Base-by-base conservation (phyloP, 2,888 invertebrate genomes). In the Invenusta paracnida region DNA sequence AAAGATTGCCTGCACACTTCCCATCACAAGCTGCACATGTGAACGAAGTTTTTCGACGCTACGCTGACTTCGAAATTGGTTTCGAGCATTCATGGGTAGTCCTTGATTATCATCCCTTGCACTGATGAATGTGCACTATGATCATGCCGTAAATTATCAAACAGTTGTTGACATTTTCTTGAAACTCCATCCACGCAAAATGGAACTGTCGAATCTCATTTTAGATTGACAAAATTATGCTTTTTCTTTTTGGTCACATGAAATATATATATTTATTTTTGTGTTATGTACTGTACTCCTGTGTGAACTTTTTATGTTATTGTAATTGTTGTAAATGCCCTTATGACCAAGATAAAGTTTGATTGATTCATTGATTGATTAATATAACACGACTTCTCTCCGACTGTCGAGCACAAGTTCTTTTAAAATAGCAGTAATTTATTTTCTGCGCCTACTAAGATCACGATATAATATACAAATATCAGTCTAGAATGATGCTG, bases 221-320 rank as follows among this genome's bases (percentile, higher is more conserved):
- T 73, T 73, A 73, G 73, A n/a, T 73, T 73, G 25, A 73, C 73
- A 73, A 73, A 73, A 73, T 23, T 73, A 73, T 73, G 73, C 25
- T 23, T 48, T 73, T 23, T 73, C 73, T 73, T 73, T 73, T 73
- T 48, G 48, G 48, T 48, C 48, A 48, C 48, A 48, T 48, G 48
- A 48, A 48, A 48, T 48, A 48, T 48, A 48, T 11, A 48, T 48
- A 48, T 48, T 11, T 48, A 48, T 48, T 48, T 48, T 48, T 48
- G 48, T 48, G 17, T 48, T 48, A 48, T 11, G 48, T 48, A 48
- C 48, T 48, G 48, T 48, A 48, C 48, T 48, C 17, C 11, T 48
- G 48, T 48, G 17, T 48, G 48, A 17, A 48, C 48, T 48, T 48
- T 48, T 48, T 48, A 48, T 48, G 48, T 48, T 48, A 48, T 48